Base-by-base conservation (phyloP, 2,888 invertebrate genomes). In the Acronicta aceris region DNA sequence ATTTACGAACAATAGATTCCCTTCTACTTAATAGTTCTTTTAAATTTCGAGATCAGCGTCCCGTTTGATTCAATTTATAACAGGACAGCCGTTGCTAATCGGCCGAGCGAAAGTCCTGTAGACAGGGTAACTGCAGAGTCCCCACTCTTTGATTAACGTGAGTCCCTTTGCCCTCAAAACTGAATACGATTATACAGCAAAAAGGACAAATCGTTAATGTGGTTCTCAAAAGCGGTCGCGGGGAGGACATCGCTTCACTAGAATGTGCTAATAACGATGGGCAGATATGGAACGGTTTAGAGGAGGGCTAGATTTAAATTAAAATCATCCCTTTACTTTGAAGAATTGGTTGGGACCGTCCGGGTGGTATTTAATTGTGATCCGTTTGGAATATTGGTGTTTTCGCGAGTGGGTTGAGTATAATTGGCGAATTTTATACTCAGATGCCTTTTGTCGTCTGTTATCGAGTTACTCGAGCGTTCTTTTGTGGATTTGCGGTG, bases 391-490 rank as follows among this genome's bases (percentile, higher is more conserved):
- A 86, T 87, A 87, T 86, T 81, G 85, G 84, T 83, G 81, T 79
- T 82, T 78, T 78, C 73, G 64, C 67, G 85, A 89, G 82, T 84
- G 87, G 87, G 87, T 86, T 88, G 83, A 73, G 82, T 81, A 86
- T 89, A 89, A 90, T 91, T 90, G 89, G 82, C 85, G 84, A 86
- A 89, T 90, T 91, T 91, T 85, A 88, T 88, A 85, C 86, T 85
- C 83, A 86, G 86, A 88, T 89, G 87, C 86, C 85, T 87, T 88
- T 90, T 89, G 89, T 87, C 86, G 84, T 86, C 81, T 82, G 84
- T 87, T 86, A 88, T 88, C 86, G 85, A 85, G 84, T 88, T 87
- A 86, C 78, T 79, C 66, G 79, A 81, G 83, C 83, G 82, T 76
- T 79, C 76, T 71, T 78, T 70, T 71, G 80, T 76, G 73, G 82